Conservation (phyloP, 2,113 vertebrate genomes). For the Petrocephalus microphthalmus region DNA sequence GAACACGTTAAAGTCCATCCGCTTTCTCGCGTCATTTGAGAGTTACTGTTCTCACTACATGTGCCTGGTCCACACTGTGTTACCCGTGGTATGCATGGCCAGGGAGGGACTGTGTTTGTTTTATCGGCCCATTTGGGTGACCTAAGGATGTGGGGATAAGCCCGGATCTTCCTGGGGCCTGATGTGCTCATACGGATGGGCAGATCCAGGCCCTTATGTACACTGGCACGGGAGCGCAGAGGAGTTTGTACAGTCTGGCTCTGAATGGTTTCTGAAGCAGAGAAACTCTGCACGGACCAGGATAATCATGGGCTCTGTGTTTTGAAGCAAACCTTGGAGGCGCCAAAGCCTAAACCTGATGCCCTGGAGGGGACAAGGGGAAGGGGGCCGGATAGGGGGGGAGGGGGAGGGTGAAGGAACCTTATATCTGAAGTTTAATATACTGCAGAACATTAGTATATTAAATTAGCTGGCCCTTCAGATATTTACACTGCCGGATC, state of each 20-base stretch:
- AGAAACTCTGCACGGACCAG: slow-evolving; percentile 20
- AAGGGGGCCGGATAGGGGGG: background rate
- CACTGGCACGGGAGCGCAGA: slow-evolving; percentile 25
- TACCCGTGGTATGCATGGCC: background rate
- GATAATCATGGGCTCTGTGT: slow-evolving; percentile 31
- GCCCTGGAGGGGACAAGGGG: background rate
- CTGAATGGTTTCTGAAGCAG: slow-evolving; percentile 37
- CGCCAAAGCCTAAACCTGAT: background rate
- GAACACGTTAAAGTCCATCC: background rate
- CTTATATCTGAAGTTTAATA: background rate
- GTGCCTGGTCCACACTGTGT: too few species aligned
- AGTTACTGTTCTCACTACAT: background rate
- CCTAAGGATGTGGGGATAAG: slow-evolving; percentile 7
- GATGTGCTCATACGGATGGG: slow-evolving; percentile 14
- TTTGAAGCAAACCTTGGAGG: slow-evolving; percentile 36
- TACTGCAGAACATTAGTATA: background rate
- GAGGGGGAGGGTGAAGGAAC: background rate
- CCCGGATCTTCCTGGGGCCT: slow-evolving; percentile 18
- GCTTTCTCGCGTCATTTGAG: background rate
- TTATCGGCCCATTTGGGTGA: background rate
- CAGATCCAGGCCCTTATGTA: slow-evolving; percentile 24
- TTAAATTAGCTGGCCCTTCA: background rate
- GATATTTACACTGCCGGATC: background rate
- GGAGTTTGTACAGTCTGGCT: slow-evolving; percentile 37
- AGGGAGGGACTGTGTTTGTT: background rate